These are phyloP conservation scores for cattle (Bos taurus) DNA, from an alignment of 2,113 vertebrate genomes.

Conservation along the genomic window ARS-UCD2.0 NC_037335.1:35178001-35178500, in stretches of 20 bases:
- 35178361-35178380: not conserved
- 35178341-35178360: not conserved
- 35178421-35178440: not conserved
- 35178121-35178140: not conserved
- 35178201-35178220: not conserved
- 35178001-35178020: not conserved
- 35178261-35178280: not conserved
- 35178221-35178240: not conserved
- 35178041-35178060: not conserved
- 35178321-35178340: not conserved
- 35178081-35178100: not conserved
- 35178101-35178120: not conserved
- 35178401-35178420: constrained; percentile 21
- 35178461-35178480: constrained; percentile 12
- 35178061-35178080: not conserved
- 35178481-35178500: not conserved
- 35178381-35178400: not conserved
- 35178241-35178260: not conserved
- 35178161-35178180: not conserved
- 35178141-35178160: not conserved
- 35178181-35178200: not conserved
- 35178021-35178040: not conserved
- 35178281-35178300: not conserved
- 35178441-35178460: constrained; percentile 48
- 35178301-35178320: not conserved